These are phyloP conservation scores for Aspidiotus destructor DNA, from an alignment of 2,888 invertebrate genomes.

Conservation along the genomic window DNA sequence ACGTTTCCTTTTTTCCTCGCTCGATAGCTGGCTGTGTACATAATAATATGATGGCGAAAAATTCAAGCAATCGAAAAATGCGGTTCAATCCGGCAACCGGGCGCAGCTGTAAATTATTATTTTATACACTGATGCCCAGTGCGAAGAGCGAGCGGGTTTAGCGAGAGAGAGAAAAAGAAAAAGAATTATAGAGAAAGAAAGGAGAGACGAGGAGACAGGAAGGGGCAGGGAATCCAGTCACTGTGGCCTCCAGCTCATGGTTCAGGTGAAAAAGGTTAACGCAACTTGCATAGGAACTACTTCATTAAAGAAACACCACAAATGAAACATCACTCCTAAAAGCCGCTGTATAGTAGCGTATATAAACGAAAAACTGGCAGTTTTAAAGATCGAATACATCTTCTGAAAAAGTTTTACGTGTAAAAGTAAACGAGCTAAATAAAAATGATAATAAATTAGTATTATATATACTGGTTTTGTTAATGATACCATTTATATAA, in stretches of 20 bases:
- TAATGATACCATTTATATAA: too few species aligned
- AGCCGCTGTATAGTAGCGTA: too few species aligned
- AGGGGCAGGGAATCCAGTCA: constrained; percentile 28
- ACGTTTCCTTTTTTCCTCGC: constrained; percentile 13
- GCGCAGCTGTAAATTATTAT: constrained; percentile 32
- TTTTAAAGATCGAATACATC: too few species aligned
- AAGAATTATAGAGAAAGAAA: constrained; percentile 5
- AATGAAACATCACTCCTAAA: too few species aligned
- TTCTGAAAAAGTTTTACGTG: too few species aligned
- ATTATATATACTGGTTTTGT: too few species aligned
- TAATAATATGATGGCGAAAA: background rate
- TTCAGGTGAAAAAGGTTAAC: constrained; percentile 30
- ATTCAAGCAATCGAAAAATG: constrained; percentile 27
- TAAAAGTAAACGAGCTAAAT: too few species aligned
- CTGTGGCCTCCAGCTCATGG: constrained; percentile 26
- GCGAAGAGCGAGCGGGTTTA: constrained; percentile 5
- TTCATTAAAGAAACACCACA: constrained; percentile 20
- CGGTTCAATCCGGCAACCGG: constrained; percentile 31
- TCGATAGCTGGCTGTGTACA: background rate
- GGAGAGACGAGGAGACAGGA: constrained; percentile 22
- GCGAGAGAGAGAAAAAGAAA: too few species aligned
- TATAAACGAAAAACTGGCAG: too few species aligned
- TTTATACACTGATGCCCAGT: constrained; percentile 12
- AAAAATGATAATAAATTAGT: too few species aligned
- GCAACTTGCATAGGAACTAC: constrained; percentile 32